A percentile compares a stretch with the other conserved stretches of the same genome.
phyloP scores from a whole-genome alignment of 2,113 vertebrate genomes.

The Microtus richardsoni region DNA sequence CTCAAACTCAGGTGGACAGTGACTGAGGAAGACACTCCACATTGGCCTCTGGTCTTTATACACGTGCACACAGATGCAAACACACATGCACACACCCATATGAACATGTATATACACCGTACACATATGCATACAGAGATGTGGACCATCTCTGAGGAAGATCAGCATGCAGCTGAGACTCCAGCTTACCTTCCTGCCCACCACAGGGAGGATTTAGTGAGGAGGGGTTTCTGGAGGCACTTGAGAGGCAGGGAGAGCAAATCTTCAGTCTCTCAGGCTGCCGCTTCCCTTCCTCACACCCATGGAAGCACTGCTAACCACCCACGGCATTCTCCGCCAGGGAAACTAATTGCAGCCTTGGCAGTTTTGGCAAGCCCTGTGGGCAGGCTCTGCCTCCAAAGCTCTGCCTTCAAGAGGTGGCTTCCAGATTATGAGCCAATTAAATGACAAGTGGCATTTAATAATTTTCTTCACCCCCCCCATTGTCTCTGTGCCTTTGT shows the following conservation, averaged over 20 bases:
- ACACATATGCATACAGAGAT: not conserved
- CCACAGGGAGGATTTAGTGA: not conserved
- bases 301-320: not conserved
- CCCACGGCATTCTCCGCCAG: not conserved
- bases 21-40: not conserved
- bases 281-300: not conserved
- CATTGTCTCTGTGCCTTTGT: not conserved
- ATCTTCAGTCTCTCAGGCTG: accelerated
- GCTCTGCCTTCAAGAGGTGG: not conserved
- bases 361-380: not conserved
- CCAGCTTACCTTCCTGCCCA: not conserved
- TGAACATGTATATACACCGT: too few relatives aligned
- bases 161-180: not conserved
- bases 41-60: not conserved
- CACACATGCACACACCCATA: not conserved
- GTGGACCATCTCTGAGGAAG: not conserved
- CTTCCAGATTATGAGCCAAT: not conserved
- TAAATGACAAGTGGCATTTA: not conserved
- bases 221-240: not conserved
- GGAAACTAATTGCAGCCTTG: not conserved
- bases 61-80: not conserved
- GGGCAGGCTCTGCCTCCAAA: not conserved
- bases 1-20: not conserved
- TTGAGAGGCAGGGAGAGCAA: not conserved
- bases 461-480: not conserved